A percentile compares a stretch with the other conserved stretches of the same genome.
Evolutionary conservation across 2,888 invertebrate genomes (phyloP).

Genomic region (Lottia scabra): DNA sequence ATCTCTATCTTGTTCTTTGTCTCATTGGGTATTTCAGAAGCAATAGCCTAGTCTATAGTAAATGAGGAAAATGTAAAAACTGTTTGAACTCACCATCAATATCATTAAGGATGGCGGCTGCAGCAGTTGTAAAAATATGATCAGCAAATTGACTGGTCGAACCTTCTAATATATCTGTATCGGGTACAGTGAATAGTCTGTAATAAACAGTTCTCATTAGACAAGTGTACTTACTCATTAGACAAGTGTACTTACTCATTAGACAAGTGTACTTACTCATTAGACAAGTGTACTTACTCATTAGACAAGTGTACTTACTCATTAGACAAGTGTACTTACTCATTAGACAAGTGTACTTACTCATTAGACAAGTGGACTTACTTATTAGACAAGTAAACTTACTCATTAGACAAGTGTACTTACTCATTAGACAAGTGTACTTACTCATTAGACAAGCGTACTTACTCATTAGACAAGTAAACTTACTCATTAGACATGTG

Average conservation of each 20-base stretch:
- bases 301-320: slow-evolving; percentile 58
- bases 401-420: slow-evolving; percentile 57
- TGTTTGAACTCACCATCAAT: slow-evolving; percentile 38
- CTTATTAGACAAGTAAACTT: too few relatives aligned
- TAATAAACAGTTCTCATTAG: background rate
- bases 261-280: slow-evolving; percentile 57
- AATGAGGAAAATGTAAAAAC: background rate
- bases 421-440: slow-evolving; percentile 58
- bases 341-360: slow-evolving; percentile 56
- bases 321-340: slow-evolving; percentile 56
- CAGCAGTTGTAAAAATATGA: slow-evolving; percentile 46
- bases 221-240: slow-evolving; percentile 64
- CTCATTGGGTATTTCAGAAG: too few relatives aligned
- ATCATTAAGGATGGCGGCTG: slow-evolving; percentile 50
- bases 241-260: slow-evolving; percentile 58
- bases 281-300: slow-evolving; percentile 56
- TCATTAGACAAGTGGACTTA: slow-evolving; percentile 54
- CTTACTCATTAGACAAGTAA: slow-evolving; percentile 61
- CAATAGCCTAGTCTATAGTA: too few relatives aligned
- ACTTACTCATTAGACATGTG: too few relatives aligned
- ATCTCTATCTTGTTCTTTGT: too few relatives aligned
- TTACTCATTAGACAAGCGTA: too few relatives aligned
- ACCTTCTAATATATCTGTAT: slow-evolving; percentile 44
- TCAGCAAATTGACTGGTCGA: slow-evolving; percentile 54
- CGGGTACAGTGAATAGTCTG: slow-evolving; percentile 23